Base-by-base conservation (phyloP, 2,888 invertebrate genomes). In the Leucozona laternaria region DNA sequence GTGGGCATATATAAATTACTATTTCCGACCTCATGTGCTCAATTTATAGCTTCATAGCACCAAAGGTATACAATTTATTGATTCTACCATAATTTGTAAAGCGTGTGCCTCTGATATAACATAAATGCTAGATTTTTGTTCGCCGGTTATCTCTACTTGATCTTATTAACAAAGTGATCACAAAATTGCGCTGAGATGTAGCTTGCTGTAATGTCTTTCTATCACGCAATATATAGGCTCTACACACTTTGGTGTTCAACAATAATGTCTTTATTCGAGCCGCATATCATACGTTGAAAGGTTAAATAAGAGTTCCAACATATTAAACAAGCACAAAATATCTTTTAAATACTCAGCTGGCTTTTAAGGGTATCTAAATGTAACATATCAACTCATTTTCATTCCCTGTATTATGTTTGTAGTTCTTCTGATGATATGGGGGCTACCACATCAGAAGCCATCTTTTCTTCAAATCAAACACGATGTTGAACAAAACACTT, bases 401-500 rank as follows among this genome's bases (percentile, higher is more conserved):
- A 28, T n/a, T 57, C n/a, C 2, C 5, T 20, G 20, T 20, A 2
- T 45, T n/a, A n/a, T n/a, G 2, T 45, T 8, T 50, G 25, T 22
- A 15, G 7, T 53, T 25, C 22, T 53, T 7, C 7, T 13, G 10
- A 11, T 13, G 20, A 22, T 50, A n/a, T n/a, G n/a, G 15, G 6
- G 13, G 58, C 45, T 78, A 58, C 75, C 53, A 76, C 75, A 71
- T 57, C 85, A 85, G 85, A 81, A 85, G 80, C 72, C 53, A 73
- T 34, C 53, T 45, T 62, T 76, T 66, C 28, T 40, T 45, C 64
- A 79, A 64, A 48, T 58, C 64, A 20, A 48, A 81, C 85, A 85
- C 13, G 31, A 57, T 85, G 85, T 81, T 77, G 7, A 77, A 77
- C 85, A 85, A 78, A 85, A 85, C 77, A 77, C 77, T 80, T 77